These are phyloP conservation scores for Pandemis corylana DNA, from an alignment of 2,888 invertebrate species.

Conservation along the genomic window DNA sequence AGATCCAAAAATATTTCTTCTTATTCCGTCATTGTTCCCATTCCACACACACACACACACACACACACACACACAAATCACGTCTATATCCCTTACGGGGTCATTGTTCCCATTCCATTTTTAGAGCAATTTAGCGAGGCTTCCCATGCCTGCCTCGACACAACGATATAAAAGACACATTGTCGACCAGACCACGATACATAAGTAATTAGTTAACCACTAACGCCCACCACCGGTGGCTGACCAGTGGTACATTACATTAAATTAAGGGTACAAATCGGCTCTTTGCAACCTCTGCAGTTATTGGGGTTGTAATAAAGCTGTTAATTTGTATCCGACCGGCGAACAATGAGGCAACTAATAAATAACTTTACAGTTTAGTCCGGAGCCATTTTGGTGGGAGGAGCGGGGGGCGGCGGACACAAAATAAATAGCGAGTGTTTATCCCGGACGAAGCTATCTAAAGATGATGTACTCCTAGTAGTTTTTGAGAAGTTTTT, in stretches of 20 bases:
- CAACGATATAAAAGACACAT: neutral
- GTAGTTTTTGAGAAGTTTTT: neutral
- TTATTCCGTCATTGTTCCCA: neutral
- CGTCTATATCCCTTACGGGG: too few relatives aligned
- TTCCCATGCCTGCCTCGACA: neutral
- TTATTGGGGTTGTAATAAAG: conserved; percentile 55
- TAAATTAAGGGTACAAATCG: conserved; percentile 17
- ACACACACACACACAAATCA: too few relatives aligned
- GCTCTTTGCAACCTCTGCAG: conserved; percentile 45
- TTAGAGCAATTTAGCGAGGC: neutral
- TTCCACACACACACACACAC: too few relatives aligned
- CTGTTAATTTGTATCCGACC: conserved; percentile 55
- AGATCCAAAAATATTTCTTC: neutral
- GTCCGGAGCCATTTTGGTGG: conserved; percentile 11
- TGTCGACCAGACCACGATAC: neutral
- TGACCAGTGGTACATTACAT: neutral
- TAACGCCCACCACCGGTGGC: neutral
- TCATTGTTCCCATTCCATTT: neutral
- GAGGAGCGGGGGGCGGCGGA: conserved; percentile 1
- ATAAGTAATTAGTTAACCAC: neutral
- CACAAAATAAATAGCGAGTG: conserved; percentile 1
- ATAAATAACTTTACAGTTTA: conserved; percentile 60
- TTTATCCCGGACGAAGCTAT: neutral
- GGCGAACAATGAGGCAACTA: conserved; percentile 54
- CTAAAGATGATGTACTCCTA: neutral